These are phyloP conservation scores for Dendrocincla fuliginosa DNA, from an alignment of 2,797 vertebrate genomes.

Conservation along the genomic window DNA sequence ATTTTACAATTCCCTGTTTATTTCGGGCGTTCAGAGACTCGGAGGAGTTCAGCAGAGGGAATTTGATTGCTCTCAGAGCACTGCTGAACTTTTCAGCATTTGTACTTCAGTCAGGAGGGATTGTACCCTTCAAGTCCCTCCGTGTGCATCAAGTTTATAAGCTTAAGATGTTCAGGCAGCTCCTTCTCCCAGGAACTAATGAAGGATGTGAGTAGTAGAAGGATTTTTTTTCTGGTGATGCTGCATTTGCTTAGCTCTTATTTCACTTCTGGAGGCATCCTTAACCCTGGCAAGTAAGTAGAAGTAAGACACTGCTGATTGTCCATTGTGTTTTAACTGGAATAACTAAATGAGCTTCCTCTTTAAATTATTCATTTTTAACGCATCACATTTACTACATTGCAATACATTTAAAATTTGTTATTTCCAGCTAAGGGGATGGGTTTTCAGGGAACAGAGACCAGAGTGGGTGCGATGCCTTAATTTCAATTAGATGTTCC, in stretches of 20 bases:
- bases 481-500: background rate
- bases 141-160: background rate
- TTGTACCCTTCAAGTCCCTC: background rate
- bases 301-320: background rate
- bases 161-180: background rate
- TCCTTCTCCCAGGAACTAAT: background rate
- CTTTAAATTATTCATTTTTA: background rate
- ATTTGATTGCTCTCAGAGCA: background rate
- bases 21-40: background rate
- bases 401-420: background rate
- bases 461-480: rapidly evolving
- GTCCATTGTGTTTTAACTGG: background rate
- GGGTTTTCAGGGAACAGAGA: background rate
- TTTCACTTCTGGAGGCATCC: background rate
- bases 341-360: background rate
- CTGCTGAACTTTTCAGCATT: background rate
- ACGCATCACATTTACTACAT: background rate
- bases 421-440: background rate
- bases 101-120: background rate
- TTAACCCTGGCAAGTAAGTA: background rate
- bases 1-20: background rate
- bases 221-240: background rate
- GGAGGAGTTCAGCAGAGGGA: background rate
- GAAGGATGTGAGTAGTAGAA: background rate
- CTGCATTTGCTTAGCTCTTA: background rate